Percentiles rank a stretch among this genome's conserved stretches.
These are phyloP conservation scores for Temnothorax nylanderi DNA, from an alignment of 1,140 invertebrate genomes.

Conservation along the genomic window DNA sequence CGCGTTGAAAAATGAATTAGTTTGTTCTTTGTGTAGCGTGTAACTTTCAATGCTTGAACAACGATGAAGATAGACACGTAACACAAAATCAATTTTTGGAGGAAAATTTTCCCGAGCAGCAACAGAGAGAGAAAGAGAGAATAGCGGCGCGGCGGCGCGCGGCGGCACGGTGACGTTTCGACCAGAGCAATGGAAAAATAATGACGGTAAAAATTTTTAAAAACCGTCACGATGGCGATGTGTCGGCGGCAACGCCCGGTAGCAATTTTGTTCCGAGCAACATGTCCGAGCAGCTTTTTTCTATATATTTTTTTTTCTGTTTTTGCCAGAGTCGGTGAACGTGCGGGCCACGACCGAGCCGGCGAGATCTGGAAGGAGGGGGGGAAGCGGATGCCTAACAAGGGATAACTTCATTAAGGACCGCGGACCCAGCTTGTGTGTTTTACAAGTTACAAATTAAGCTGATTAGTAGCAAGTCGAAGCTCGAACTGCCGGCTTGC, in stretches of 20 bases:
- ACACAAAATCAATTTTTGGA: slow-evolving; percentile 44
- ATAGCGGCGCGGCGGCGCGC: background rate
- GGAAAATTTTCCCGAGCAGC: slow-evolving; percentile 11
- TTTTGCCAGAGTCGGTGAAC: slow-evolving; percentile 51
- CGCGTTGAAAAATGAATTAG: slow-evolving; percentile 59
- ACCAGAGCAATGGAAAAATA: slow-evolving; percentile 32
- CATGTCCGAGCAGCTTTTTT: slow-evolving; percentile 19
- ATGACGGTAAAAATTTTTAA: slow-evolving; percentile 45
- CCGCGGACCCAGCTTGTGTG: slow-evolving; percentile 82
- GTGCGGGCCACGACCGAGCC: slow-evolving; percentile 5
- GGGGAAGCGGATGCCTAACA: slow-evolving; percentile 82
- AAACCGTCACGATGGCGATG: slow-evolving; percentile 27
- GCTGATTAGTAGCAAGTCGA: slow-evolving; percentile 83
- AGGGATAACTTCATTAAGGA: slow-evolving; percentile 85
- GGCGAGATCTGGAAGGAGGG: slow-evolving; percentile 40
- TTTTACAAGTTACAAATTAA: slow-evolving; percentile 86
- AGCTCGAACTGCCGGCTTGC: slow-evolving; percentile 61
- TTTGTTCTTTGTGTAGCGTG: slow-evolving; percentile 53
- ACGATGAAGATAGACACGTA: slow-evolving; percentile 56
- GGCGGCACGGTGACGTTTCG: background rate
- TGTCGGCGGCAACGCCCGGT: background rate
- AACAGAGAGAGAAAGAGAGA: too few species aligned
- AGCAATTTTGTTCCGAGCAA: slow-evolving; percentile 44
- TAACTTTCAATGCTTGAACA: slow-evolving; percentile 52
- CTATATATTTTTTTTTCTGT: slow-evolving; percentile 3